phyloP scores from a whole-genome alignment of 2,113 vertebrate species.

The Mormoops blainvillei region DNA sequence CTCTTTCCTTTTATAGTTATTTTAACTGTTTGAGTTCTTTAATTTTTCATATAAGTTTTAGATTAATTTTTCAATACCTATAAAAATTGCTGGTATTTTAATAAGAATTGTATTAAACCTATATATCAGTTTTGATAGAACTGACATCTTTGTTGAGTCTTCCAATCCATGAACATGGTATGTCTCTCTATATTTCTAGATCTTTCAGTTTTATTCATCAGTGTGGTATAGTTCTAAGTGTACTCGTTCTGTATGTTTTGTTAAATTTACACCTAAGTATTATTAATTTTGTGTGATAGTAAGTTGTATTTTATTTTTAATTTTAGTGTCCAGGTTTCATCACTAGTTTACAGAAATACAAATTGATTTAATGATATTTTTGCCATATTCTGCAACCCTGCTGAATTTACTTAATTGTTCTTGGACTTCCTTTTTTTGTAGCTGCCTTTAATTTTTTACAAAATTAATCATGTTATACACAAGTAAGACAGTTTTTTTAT shows the following conservation, averaged over 20 bases:
- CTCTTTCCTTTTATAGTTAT: not conserved
- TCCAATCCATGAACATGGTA: not conserved
- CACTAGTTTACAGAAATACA: not conserved
- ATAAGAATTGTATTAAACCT: not conserved
- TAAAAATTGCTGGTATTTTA: not conserved
- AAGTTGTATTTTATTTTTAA: not conserved
- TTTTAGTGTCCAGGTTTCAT: not conserved
- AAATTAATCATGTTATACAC: not conserved
- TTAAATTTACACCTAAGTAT: not conserved
- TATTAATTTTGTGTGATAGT: not conserved
- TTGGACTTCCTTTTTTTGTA: not conserved
- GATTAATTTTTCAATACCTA: not conserved
- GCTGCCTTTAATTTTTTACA: not conserved
- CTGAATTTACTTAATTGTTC: not conserved
- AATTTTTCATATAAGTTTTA: not conserved
- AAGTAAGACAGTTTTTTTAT: not conserved
- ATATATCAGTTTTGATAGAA: not conserved
- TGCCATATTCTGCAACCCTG: not conserved
- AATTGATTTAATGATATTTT: not conserved
- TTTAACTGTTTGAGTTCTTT: not conserved
- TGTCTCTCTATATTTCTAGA: not conserved
- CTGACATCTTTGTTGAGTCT: not conserved
- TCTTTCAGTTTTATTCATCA: not conserved
- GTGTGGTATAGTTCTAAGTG: not conserved
- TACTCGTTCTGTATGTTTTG: not conserved